Evolutionary conservation across 2,113 vertebrate genomes (phyloP).

Genomic region (Camelus dromedarius): DNA sequence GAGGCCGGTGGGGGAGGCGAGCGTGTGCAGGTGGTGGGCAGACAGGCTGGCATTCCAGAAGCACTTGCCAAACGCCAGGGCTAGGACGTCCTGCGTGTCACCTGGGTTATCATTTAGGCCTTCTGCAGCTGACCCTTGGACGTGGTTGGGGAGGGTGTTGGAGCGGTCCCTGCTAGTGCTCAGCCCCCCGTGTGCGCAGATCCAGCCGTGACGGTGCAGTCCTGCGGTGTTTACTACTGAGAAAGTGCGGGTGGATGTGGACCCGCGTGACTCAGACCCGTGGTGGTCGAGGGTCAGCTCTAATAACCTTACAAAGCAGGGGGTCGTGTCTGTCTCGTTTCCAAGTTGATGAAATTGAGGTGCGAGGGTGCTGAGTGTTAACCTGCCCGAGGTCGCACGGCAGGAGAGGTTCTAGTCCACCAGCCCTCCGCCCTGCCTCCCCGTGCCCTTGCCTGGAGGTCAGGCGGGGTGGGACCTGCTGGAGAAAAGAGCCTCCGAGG

Average conservation of each 20-base stretch:
- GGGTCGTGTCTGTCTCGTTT: not conserved
- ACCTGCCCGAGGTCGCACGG: not conserved
- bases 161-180: not conserved
- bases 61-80: not conserved
- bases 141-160: fast-evolving
- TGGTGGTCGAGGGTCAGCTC: not conserved
- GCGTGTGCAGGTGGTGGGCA: not conserved
- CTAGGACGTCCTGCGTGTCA: not conserved
- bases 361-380: not conserved
- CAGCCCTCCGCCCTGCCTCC: not conserved
- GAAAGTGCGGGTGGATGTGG: fast-evolving
- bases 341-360: not conserved
- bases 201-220: fast-evolving
- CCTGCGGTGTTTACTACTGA: not conserved
- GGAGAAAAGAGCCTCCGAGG: not conserved
- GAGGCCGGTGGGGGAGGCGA: not conserved
- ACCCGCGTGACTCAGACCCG: fast-evolving
- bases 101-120: not conserved
- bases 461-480: not conserved
- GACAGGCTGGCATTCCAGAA: not conserved
- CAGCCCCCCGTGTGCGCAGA: not conserved
- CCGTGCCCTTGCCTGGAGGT: not conserved
- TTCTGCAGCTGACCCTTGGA: not conserved
- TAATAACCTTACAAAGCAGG: not conserved
- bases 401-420: not conserved